Conservation (phyloP, 2,113 vertebrate genomes). For the Proterorhinus semilunaris region DNA sequence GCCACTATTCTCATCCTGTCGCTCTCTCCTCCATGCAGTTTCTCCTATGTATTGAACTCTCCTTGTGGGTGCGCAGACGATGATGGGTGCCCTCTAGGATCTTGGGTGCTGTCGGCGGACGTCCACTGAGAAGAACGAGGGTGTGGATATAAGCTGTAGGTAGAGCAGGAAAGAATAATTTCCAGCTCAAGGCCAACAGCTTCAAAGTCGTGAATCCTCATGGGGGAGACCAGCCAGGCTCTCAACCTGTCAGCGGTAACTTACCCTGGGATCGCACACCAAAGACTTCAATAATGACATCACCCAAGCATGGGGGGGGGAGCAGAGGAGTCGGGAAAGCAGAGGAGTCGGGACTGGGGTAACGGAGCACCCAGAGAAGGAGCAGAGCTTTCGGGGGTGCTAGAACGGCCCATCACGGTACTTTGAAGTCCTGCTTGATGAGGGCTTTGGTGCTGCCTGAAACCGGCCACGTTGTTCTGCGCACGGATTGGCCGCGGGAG, state of each 20-base stretch:
- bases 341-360: constrained; percentile 63
- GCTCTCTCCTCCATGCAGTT: not conserved
- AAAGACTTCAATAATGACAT: constrained; percentile 97
- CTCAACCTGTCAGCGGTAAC: constrained; percentile 95
- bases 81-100: constrained; percentile 14
- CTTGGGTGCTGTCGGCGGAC: constrained; percentile 47
- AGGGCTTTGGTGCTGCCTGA: constrained; percentile 89
- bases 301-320: constrained; percentile 78
- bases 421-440: constrained; percentile 87
- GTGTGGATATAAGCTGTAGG: constrained; percentile 81
- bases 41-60: constrained; percentile 6
- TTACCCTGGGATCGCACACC: constrained; percentile 83
- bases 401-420: constrained; percentile 79
- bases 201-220: constrained; percentile 96
- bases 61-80: not conserved
- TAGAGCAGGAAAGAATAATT: constrained; percentile 90
- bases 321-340: constrained; percentile 10
- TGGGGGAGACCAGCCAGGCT: constrained; percentile 85
- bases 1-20: too few species aligned
- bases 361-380: constrained; percentile 66
- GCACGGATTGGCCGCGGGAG: constrained; percentile 62
- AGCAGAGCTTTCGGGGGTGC: constrained; percentile 78
- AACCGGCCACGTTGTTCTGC: constrained; percentile 70
- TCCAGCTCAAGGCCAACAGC: constrained; percentile 95
- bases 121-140: constrained; percentile 48